A percentile compares a stretch with the other conserved stretches of the same genome.
These are phyloP conservation scores for Geophilus truncorum DNA, from an alignment of 2,888 invertebrate species.

Conservation along the genomic window DNA sequence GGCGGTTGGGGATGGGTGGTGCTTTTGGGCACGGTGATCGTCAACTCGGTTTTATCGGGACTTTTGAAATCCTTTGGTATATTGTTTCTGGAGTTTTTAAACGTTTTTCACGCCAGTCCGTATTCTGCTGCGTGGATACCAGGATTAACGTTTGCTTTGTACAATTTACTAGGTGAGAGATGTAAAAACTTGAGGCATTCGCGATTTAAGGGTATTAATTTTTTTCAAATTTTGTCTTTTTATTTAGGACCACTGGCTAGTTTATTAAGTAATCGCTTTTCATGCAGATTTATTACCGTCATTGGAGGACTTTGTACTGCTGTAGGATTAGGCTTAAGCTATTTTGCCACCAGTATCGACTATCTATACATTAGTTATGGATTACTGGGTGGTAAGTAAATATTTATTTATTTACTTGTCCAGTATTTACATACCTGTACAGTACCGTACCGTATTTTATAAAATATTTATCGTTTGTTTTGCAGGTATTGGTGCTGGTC, in stretches of 20 bases:
- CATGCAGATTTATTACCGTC: conserved; percentile 74
- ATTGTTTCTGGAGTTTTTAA: conserved; percentile 72
- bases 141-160: conserved; percentile 80
- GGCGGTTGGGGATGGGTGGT: conserved; percentile 83
- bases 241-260: conserved; percentile 73
- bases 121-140: conserved; percentile 75
- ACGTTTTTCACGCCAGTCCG: conserved; percentile 67
- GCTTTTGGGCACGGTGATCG: conserved; percentile 70
- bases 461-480: conserved; percentile 56
- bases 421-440: not conserved
- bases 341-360: conserved; percentile 70
- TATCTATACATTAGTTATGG: conserved; percentile 70
- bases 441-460: conserved; percentile 46
- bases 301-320: conserved; percentile 77
- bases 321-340: conserved; percentile 76
- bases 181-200: conserved; percentile 30
- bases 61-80: conserved; percentile 85
- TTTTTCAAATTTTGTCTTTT: too few species aligned
- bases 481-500: conserved; percentile 75
- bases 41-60: conserved; percentile 78
- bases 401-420: not conserved
- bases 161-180: conserved; percentile 73
- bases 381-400: conserved; percentile 41
- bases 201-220: not conserved
- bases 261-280: conserved; percentile 74